These are phyloP conservation scores for Chitala chitala DNA, from an alignment of 2,113 vertebrate species.

Conservation along the genomic window DNA sequence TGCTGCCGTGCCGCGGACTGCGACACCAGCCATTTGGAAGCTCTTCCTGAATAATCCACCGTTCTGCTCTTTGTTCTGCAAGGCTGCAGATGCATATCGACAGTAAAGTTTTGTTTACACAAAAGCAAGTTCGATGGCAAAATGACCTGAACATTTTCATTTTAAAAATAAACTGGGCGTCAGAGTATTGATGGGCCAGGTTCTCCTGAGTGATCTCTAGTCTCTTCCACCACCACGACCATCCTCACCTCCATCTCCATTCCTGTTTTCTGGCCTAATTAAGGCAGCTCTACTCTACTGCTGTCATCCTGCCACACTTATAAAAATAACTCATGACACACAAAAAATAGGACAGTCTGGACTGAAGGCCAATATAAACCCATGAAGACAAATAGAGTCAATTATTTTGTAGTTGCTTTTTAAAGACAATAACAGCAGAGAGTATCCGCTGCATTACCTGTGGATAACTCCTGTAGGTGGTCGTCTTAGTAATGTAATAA, in stretches of 20 bases:
- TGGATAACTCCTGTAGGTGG: too few species aligned
- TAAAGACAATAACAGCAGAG: too few species aligned
- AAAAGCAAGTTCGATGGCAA: background rate
- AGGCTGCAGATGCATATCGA: background rate
- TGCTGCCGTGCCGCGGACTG: too few species aligned
- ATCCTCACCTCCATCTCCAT: slow-evolving; percentile 35
- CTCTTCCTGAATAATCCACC: background rate
- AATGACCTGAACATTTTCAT: slow-evolving; percentile 18
- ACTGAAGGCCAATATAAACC: slow-evolving; percentile 9
- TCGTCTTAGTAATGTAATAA: too few species aligned
- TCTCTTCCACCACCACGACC: too few species aligned
- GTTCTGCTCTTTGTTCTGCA: background rate
- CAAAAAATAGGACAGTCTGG: slow-evolving; percentile 25
- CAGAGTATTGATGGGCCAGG: background rate
- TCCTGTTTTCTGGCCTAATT: slow-evolving; percentile 45
- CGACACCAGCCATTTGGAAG: background rate
- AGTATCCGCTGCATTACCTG: too few species aligned
- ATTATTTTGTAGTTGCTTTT: slow-evolving; percentile 2
- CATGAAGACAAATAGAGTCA: background rate
- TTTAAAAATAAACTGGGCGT: slow-evolving; percentile 42
- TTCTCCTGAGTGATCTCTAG: slow-evolving; percentile 42
- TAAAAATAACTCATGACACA: slow-evolving; percentile 37
- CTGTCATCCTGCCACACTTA: slow-evolving; percentile 28
- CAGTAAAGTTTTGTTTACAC: background rate
- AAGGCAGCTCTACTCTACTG: slow-evolving; percentile 36